Evolutionary conservation across 2,797 vertebrate genomes (phyloP).

Genomic region (Sandelia bainsii): DNA sequence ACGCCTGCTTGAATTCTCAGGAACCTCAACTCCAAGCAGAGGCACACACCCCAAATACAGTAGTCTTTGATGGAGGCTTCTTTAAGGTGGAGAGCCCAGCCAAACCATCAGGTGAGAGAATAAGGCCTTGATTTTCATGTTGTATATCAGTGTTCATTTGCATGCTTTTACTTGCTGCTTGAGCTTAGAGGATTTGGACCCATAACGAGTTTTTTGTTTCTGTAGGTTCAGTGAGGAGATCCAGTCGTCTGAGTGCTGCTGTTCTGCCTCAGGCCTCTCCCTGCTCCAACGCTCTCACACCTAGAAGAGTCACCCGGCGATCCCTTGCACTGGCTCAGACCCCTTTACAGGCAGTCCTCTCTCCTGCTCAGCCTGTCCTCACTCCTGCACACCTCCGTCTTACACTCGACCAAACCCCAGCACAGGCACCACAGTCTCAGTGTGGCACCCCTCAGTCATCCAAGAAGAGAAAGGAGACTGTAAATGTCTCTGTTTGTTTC

Average conservation of each 20-base stretch:
- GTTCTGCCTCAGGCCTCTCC: conserved; percentile 63
- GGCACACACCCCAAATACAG: conserved; percentile 56
- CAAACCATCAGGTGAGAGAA: conserved; percentile 83
- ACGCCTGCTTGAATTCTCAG: not conserved
- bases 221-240: conserved; percentile 73
- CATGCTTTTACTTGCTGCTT: not conserved
- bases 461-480: conserved; percentile 3
- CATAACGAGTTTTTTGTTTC: not conserved
- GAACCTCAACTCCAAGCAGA: conserved; percentile 64
- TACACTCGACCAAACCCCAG: conserved; percentile 35
- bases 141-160: not conserved
- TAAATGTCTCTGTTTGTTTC: conserved; percentile 42
- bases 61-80: conserved; percentile 91
- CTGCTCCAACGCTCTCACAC: conserved; percentile 42
- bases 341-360: conserved; percentile 5
- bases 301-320: conserved; percentile 55
- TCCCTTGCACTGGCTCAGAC: conserved; percentile 51
- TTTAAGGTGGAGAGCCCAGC: conserved; percentile 92
- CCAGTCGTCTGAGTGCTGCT: conserved; percentile 65
- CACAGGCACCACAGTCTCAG: conserved; percentile 27
- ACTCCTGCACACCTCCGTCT: conserved; percentile 2
- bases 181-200: not conserved
- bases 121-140: not conserved
- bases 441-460: conserved; percentile 33
- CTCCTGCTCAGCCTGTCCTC: conserved; percentile 32